phyloP scores from a whole-genome alignment of 1,140 invertebrate species.

The Periplaneta americana region DNA sequence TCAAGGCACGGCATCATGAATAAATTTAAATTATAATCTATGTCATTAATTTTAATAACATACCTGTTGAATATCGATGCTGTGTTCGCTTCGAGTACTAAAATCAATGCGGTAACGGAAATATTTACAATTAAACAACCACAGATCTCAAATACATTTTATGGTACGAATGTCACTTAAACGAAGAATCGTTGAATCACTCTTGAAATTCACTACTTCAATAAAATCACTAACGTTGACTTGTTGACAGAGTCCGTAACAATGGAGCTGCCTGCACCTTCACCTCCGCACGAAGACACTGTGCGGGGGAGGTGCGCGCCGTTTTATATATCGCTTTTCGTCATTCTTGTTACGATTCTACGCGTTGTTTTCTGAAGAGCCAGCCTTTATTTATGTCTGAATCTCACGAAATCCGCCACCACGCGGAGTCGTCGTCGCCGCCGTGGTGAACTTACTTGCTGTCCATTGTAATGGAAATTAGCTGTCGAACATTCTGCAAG shows the following conservation, averaged over 20 bases:
- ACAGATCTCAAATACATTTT: too few relatives aligned
- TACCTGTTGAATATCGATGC: too few relatives aligned
- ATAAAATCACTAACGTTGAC: too few relatives aligned
- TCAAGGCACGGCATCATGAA: too few relatives aligned
- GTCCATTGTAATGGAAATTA: not conserved
- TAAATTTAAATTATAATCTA: too few relatives aligned
- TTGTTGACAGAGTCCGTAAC: not conserved
- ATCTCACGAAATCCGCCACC: not conserved
- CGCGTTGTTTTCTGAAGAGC: not conserved
- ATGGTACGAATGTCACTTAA: too few relatives aligned
- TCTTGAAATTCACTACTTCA: too few relatives aligned
- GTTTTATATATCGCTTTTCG: not conserved
- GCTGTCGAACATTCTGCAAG: not conserved
- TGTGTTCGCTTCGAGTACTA: too few relatives aligned
- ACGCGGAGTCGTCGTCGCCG: not conserved
- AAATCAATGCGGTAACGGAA: too few relatives aligned
- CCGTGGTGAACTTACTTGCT: not conserved
- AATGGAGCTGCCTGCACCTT: not conserved
- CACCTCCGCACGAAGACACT: not conserved
- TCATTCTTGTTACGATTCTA: not conserved
- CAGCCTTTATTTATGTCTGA: not conserved
- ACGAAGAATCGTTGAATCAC: too few relatives aligned
- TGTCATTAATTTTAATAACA: too few relatives aligned
- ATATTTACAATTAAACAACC: too few relatives aligned
- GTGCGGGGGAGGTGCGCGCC: not conserved